Conservation (phyloP, 2,113 vertebrate genomes). For the Erpornis zantholeuca region DNA sequence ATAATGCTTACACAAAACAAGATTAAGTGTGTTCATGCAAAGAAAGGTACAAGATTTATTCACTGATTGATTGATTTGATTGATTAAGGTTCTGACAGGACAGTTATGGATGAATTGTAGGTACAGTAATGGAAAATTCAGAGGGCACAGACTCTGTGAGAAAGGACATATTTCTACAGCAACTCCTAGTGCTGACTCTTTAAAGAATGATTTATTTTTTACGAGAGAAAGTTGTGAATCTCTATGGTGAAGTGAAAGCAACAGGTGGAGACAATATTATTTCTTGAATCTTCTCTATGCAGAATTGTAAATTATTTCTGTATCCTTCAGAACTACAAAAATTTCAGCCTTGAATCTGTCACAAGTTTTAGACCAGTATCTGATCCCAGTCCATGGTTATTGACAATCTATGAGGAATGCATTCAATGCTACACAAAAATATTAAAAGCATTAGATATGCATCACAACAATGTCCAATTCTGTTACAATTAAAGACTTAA, state of each 20-base stretch:
- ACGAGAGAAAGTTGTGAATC: background rate
- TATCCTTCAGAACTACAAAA: background rate
- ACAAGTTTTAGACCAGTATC: background rate
- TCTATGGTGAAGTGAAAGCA: background rate
- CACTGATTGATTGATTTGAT: conserved; percentile 35
- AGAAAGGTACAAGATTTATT: conserved; percentile 18
- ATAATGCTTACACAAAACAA: background rate
- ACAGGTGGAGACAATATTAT: background rate
- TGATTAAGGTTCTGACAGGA: conserved; percentile 31
- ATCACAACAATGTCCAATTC: background rate
- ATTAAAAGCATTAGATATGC: background rate
- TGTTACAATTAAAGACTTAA: background rate
- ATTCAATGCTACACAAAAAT: fast-evolving
- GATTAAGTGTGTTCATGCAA: conserved; percentile 22
- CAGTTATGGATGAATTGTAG: conserved; percentile 1
- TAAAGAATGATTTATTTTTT: background rate
- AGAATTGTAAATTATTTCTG: background rate
- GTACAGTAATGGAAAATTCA: conserved; percentile 15
- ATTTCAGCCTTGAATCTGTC: background rate
- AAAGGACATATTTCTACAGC: background rate
- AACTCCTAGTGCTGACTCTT: background rate
- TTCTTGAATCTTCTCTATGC: background rate
- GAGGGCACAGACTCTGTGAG: background rate
- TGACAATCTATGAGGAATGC: background rate
- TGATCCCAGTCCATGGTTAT: background rate